Base-by-base conservation (phyloP, 2,797 vertebrate genomes). In the Gymnodraco acuticeps region DNA sequence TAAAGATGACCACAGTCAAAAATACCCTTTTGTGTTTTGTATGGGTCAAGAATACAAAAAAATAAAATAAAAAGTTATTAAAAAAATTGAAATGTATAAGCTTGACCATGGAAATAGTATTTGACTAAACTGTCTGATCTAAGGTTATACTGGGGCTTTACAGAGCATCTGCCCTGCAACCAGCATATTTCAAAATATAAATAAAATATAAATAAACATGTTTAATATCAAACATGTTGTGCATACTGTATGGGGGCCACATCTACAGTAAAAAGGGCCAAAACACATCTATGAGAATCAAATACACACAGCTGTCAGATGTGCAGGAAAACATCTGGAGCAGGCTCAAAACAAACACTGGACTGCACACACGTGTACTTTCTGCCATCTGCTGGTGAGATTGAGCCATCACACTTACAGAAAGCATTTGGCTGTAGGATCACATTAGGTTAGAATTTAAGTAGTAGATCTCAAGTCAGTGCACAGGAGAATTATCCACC, bases 381-480 rank as follows among this genome's bases (percentile, higher is more conserved):
- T 45, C 87, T 90, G 90, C 92, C 94, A 92, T 84, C 94, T 95
- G 90, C 83, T 94, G 94, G 93, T 55, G 11, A 62, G 5, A 67
- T 3, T 0, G 0, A 0, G 11, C 50, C 12, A 31, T 85, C 73
- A 87, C 88, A 82, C 17, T 5, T 6, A 10, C 20, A 5, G 27
- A 27, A 27, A 5, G 27, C 27, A 27, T 27, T 27, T 27, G 27
- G 27, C 27, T 27, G 27, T 27, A 5, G 1, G 4, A 27, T 27
- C 27, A 27, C 27, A 27, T 27, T 27, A 27, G 20, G 45, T 53
- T 16, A n/a, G 7, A 58, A 17, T 50, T 4, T 41, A 11, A 27
- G 17, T 12, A 8, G 27, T 43, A 48, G 63, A 62, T 64, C 64
- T 47, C 33, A 45, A 64, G 16, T 66, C 61, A 60, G 69, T 12